Evolutionary conservation across 2,797 vertebrate species (phyloP).

Genomic region (Onychomys arenicola): DNA sequence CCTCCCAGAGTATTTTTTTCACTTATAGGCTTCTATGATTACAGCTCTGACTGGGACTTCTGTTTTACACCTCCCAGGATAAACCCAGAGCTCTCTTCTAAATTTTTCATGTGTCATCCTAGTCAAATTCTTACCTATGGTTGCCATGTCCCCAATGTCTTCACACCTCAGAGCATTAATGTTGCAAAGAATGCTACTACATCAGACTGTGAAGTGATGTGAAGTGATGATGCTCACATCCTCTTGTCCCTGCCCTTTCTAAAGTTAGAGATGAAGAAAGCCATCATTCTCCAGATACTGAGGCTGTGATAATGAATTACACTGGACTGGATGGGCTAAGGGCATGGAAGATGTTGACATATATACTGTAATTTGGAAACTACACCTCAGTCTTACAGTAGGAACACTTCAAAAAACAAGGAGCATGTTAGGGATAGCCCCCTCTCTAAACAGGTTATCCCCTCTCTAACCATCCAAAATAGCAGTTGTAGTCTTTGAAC

Average conservation of each 20-base stretch:
- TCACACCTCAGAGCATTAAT: neutral
- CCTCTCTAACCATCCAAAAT: neutral
- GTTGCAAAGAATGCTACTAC: neutral
- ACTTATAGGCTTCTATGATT: conserved; percentile 57
- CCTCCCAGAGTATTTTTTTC: conserved; percentile 60
- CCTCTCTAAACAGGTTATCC: neutral
- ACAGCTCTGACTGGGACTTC: neutral
- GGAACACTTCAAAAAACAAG: neutral
- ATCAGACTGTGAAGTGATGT: too few species aligned
- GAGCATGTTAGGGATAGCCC: neutral
- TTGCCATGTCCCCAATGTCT: neutral
- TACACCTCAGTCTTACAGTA: neutral
- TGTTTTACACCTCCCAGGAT: neutral
- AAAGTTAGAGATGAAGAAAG: neutral
- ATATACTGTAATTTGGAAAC: neutral
- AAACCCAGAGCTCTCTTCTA: neutral
- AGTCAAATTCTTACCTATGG: neutral
- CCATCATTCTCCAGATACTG: neutral
- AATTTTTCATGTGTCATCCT: neutral
- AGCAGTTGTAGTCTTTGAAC: neutral
- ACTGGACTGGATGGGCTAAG: neutral
- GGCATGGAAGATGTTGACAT: neutral
- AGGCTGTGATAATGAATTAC: neutral
- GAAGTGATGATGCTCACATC: neutral
- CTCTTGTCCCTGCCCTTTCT: neutral